Conservation (phyloP, 2,113 vertebrate genomes). For the Oryzias melastigma region DNA sequence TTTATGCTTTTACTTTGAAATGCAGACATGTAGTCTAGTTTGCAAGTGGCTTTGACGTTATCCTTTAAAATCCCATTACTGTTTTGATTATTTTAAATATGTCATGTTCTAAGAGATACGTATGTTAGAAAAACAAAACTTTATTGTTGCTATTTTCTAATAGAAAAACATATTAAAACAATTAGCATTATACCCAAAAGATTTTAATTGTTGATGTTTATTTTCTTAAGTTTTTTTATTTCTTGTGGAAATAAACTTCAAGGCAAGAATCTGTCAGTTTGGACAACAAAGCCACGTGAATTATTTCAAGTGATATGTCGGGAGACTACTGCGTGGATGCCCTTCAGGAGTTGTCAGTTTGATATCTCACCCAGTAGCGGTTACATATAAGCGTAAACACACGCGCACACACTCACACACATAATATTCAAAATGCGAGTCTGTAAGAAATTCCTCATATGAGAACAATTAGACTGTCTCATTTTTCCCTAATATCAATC, state of each 20-base stretch:
- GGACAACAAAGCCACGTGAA: constrained; percentile 58
- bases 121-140: too few relatives aligned
- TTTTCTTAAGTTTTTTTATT: constrained; percentile 10
- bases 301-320: constrained; percentile 70
- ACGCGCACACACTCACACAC: constrained; percentile 10
- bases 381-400: constrained; percentile 15
- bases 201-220: background rate
- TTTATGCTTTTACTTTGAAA: too few relatives aligned
- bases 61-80: too few relatives aligned
- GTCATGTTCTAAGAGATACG: too few relatives aligned
- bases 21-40: too few relatives aligned
- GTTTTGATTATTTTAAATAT: too few relatives aligned
- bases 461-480: constrained; percentile 75
- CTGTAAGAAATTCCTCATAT: constrained; percentile 62
- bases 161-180: too few relatives aligned
- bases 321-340: constrained; percentile 59
- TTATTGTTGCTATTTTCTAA: too few relatives aligned
- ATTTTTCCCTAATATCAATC: constrained; percentile 79
- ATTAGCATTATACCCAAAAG: background rate
- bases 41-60: too few relatives aligned
- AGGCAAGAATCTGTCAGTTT: constrained; percentile 64
- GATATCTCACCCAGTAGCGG: constrained; percentile 65
- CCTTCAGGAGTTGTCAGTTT: constrained; percentile 75
- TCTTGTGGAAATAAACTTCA: constrained; percentile 16
- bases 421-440: constrained; percentile 19